Evolutionary conservation across 1,140 invertebrate genomes (phyloP), one percentile per base, ranked within the genome.

Genomic region (Dinoponera quadriceps): DNA sequence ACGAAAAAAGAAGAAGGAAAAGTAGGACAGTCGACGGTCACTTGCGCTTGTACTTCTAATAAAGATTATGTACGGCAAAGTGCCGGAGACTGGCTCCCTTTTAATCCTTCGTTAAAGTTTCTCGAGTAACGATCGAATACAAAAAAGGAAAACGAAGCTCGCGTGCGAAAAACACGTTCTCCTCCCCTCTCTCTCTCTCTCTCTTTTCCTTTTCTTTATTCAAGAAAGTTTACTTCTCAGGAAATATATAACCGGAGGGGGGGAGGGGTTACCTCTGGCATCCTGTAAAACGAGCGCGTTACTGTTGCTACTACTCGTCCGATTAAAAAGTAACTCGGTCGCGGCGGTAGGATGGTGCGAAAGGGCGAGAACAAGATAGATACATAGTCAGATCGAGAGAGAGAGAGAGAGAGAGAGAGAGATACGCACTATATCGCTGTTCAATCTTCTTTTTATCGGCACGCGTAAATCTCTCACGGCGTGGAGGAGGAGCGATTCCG

Each of bases 31-130:
- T 7, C 29, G 22, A 77, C 29, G 29, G n/a, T 57, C 48, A 11
- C 44, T 44, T 44, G 38, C 9, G 27, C 44, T 55, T 55, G 55
- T 44, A 16, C 5, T 57, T 78, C 25, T 33, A 69, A 44, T 69
- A 27, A 69, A 18, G 18, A 78, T 69, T 69, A 38, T 25, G 16
- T 20, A 55, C 4, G 60, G 5, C 33, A 63, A 63, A 63, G 60
- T 13, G 62, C 20, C 59, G 38, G 9, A 38, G 18, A 78, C 20
- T 55, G 29, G 33, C 3, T 20, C 22, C 38, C 38, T 44, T 44
- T 16, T 27, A 68, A 44, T 55, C n/a, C 22, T 1, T 33, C 11
- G 13, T 55, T 75, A 49, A 63, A 11, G 9, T 63, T 51, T 75
- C 25, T 16, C 63, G 22, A 66, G 14, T 7, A 63, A 49, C 27